Percentiles rank a stretch among this genome's conserved stretches.
phyloP scores from a whole-genome alignment of 2,888 invertebrate genomes.

The Thalpophila matura region DNA sequence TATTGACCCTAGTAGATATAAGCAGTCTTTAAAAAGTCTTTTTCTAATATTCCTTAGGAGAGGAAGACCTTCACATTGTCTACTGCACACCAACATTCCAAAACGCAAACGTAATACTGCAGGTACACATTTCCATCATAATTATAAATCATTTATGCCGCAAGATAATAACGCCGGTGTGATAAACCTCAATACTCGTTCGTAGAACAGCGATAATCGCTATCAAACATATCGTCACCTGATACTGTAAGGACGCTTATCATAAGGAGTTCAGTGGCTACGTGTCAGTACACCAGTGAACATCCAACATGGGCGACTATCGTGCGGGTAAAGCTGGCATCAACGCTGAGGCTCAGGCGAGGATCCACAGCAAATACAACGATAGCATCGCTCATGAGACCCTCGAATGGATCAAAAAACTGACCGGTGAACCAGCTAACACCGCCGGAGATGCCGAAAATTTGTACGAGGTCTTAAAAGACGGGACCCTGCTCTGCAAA shows the following conservation, averaged over 20 bases:
- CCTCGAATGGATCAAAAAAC: constrained; percentile 97
- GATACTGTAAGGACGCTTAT: constrained; percentile 83
- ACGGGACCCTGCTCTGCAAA: constrained; percentile 97
- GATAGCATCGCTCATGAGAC: constrained; percentile 97
- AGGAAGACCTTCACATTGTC: constrained; percentile 5
- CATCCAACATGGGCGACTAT: constrained; percentile 86
- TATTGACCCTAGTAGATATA: not conserved
- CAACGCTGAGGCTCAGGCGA: constrained; percentile 87
- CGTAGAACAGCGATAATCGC: constrained; percentile 79
- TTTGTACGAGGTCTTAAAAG: constrained; percentile 96
- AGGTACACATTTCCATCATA: constrained; percentile 63
- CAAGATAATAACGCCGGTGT: constrained; percentile 70
- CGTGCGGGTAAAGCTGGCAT: constrained; percentile 88
- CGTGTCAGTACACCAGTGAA: constrained; percentile 82
- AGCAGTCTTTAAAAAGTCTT: not conserved
- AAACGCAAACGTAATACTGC: constrained; percentile 39
- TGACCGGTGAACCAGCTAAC: constrained; percentile 95
- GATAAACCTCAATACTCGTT: constrained; percentile 74
- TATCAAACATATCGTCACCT: constrained; percentile 80
- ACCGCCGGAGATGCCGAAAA: constrained; percentile 97
- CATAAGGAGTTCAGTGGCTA: constrained; percentile 85
- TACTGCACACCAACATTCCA: constrained; percentile 33
- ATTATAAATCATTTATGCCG: constrained; percentile 75
- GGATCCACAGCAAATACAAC: constrained; percentile 99
- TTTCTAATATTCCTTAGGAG: not conserved